Conservation (phyloP, 2,888 invertebrate genomes). For the Molorchus minor region DNA sequence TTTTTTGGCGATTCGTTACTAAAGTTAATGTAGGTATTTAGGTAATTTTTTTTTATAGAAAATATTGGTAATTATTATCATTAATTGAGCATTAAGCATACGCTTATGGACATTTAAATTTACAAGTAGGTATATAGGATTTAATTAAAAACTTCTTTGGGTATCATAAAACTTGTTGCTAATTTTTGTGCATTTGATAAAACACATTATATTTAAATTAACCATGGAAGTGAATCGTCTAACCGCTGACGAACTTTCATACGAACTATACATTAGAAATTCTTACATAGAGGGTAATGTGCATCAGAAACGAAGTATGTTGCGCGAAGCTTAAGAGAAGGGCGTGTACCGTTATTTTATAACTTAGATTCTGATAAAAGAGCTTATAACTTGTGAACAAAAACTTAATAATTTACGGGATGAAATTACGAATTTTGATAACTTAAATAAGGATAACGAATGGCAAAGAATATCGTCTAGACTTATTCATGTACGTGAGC, state of each 20-base stretch:
- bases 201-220: too few relatives aligned
- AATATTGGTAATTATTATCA: too few relatives aligned
- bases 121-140: too few relatives aligned
- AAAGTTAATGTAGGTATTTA: too few relatives aligned
- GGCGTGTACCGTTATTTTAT: neutral
- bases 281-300: constrained; percentile 1
- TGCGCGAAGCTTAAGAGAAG: constrained; percentile 4
- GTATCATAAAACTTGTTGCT: too few relatives aligned
- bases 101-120: too few relatives aligned
- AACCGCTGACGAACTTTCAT: constrained; percentile 3
- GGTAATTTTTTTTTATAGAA: too few relatives aligned
- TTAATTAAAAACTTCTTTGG: too few relatives aligned
- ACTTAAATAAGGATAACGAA: constrained; percentile 5
- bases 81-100: too few relatives aligned
- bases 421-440: constrained; percentile 5
- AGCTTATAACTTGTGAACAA: neutral
- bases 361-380: neutral
- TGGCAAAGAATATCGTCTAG: constrained; percentile 1
- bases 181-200: too few relatives aligned
- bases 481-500: neutral
- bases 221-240: constrained; percentile 4
- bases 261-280: neutral
- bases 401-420: constrained; percentile 3
- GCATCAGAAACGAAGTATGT: neutral
- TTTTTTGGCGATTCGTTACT: too few relatives aligned